Evolutionary conservation across 1,140 invertebrate species (phyloP), one percentile per base, ranked within the genome.

Genomic region (Colletes gigas): DNA sequence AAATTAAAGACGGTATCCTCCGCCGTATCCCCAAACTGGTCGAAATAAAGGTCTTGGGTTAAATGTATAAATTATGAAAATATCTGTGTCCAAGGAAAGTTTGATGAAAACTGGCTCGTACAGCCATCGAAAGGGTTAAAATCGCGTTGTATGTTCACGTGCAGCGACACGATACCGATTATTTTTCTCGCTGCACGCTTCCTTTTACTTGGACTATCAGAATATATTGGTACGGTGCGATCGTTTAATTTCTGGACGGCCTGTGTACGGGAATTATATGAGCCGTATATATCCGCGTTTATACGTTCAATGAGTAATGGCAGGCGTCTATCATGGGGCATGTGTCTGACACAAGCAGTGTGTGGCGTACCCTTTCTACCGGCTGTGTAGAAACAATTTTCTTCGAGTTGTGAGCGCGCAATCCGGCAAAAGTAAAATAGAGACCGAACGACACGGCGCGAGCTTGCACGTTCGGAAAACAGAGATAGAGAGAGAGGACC

Each of bases 291-390:
- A 84, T 63, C 77, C 60, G 44, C 84, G 73, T 87, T 83, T 79
- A 81, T 86, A 86, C 78, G 76, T 80, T 65, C 83, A 81, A 87
- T 90, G 89, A 90, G 82, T 89, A 89, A 90, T 88, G 88, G 88
- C 88, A 88, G 75, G 85, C 83, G 88, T 90, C 87, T 83, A 88
- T 89, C 89, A 90, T 88, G 10, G 67, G 74, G 82, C 75, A 79
- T 89, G 89, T 78, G 80, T 72, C 74, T 89, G 89, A 89, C 88
- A 74, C 79, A 79, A 66, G 78, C 68, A 65, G 62, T 71, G 78
- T 81, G 70, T 77, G 57, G 68, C 67, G 59, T 63, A 41, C 62
- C 39, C 80, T 73, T 72, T 78, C 78, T 82, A 69, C 75, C 60
- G 74, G 52, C 62, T 50, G 73, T 47, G 70, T 66, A 78, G 78